These are phyloP conservation scores for Eriocheir sinensis DNA, from an alignment of 1,140 invertebrate species.

Conservation along the genomic window DNA sequence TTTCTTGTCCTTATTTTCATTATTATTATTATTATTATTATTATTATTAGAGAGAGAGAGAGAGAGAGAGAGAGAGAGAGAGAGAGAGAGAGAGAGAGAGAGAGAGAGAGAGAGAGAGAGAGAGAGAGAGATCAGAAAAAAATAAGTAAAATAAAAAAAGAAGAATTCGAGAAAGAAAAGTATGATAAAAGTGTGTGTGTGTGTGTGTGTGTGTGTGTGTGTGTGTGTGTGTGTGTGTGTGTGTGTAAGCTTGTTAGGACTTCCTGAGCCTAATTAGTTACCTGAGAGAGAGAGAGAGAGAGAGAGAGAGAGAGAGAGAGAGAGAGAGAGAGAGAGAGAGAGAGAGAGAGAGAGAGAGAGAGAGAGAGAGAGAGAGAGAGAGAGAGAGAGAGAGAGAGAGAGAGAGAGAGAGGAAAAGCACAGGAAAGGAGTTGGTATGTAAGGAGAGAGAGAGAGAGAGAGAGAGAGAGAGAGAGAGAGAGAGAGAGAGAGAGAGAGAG, in stretches of 20 bases:
- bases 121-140: too few species aligned
- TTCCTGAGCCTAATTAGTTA: background rate
- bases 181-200: too few species aligned
- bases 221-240: background rate
- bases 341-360: background rate
- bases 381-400: background rate
- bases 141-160: too few species aligned
- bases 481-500: conserved; percentile 22
- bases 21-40: too few species aligned
- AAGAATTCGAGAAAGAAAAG: too few species aligned
- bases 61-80: too few species aligned
- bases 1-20: background rate
- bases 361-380: background rate
- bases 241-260: background rate
- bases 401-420: background rate
- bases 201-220: too few species aligned
- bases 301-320: background rate
- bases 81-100: too few species aligned
- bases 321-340: background rate
- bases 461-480: background rate
- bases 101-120: too few species aligned
- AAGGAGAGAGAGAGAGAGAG: too few species aligned
- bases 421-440: too few species aligned
- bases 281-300: background rate
- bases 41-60: too few species aligned